Evolutionary conservation across 2,797 vertebrate genomes (phyloP).

Genomic region (Sylvilagus floridanus): DNA sequence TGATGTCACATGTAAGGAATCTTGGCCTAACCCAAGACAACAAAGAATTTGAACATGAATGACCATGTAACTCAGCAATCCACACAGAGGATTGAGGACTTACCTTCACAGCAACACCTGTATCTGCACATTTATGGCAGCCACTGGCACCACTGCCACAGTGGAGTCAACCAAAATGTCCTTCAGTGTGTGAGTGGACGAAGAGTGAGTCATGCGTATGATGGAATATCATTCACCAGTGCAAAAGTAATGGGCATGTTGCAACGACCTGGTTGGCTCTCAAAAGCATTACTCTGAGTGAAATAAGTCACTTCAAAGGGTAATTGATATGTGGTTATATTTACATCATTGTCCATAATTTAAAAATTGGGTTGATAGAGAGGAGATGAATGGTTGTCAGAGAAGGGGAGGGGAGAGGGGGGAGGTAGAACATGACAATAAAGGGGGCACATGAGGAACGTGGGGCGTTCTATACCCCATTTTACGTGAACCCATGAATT

Average conservation of each 20-base stretch:
- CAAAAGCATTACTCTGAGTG: not conserved
- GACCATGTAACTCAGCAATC: not conserved
- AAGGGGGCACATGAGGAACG: not conserved
- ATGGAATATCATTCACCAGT: not conserved
- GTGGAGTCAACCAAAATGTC: not conserved
- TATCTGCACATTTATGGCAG: not conserved
- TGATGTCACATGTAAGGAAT: not conserved
- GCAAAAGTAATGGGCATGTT: not conserved
- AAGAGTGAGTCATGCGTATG: not conserved
- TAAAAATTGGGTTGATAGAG: not conserved
- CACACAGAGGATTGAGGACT: not conserved
- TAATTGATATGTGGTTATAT: not conserved
- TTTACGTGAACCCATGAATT: not conserved
- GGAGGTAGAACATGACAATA: not conserved
- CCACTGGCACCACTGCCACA: not conserved
- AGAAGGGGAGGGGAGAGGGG: not conserved
- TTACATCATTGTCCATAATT: not conserved
- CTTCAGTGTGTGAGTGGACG: not conserved
- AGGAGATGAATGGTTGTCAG: not conserved
- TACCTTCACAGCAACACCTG: not conserved
- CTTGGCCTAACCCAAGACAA: not conserved
- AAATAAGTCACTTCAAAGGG: not conserved
- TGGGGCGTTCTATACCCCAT: not conserved
- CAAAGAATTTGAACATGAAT: not conserved
- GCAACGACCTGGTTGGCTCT: not conserved